Conservation (phyloP, 1,140 invertebrate species). For the Linepithema humile region DNA sequence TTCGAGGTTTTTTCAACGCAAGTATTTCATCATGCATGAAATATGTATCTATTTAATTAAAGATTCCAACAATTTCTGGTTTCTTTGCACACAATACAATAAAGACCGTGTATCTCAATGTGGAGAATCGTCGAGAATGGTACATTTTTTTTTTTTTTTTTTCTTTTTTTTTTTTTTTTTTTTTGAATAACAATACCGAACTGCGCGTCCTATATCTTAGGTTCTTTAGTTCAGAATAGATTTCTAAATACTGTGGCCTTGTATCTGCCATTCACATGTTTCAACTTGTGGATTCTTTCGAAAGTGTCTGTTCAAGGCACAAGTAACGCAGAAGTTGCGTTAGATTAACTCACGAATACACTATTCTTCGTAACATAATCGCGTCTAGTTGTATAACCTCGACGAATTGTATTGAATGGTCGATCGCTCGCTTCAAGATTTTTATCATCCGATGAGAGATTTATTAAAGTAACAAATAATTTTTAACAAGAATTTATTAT, state of each 20-base stretch:
- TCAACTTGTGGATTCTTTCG: constrained; percentile 20
- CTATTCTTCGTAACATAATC: neutral
- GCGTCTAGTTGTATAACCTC: neutral
- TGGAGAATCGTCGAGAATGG: neutral
- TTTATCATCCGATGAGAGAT: neutral
- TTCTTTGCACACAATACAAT: neutral
- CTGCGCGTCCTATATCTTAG: neutral
- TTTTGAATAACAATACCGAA: neutral
- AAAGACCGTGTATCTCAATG: neutral
- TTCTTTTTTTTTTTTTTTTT: too few species aligned
- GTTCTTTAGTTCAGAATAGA: neutral
- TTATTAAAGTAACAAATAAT: neutral
- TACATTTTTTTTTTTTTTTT: neutral
- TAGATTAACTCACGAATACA: neutral
- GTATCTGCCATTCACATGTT: neutral
- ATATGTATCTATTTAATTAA: neutral
- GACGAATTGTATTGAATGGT: neutral
- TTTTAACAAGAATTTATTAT: neutral
- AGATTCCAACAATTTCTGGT: neutral
- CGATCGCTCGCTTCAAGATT: neutral
- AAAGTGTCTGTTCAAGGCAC: neutral
- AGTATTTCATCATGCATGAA: neutral
- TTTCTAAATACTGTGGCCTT: constrained; percentile 1
- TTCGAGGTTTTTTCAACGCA: neutral
- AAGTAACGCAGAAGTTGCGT: constrained; percentile 11